These are phyloP conservation scores for Rotaria macrura DNA, from an alignment of 2,888 invertebrate species.

Conservation along the genomic window DNA sequence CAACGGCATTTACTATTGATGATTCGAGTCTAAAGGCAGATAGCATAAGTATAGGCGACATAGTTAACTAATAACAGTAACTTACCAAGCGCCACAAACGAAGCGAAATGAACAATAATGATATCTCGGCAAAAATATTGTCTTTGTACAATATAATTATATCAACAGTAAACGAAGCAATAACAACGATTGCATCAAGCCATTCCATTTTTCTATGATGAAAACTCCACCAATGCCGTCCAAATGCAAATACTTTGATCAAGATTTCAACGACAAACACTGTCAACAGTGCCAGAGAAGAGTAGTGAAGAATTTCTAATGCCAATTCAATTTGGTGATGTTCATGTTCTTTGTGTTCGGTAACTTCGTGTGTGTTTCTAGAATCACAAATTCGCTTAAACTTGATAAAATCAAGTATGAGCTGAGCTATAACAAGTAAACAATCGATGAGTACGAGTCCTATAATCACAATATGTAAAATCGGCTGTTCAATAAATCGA, in stretches of 20 bases:
- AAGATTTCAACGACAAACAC: background rate
- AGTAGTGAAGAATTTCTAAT: background rate
- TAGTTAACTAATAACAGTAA: background rate
- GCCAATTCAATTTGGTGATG: background rate
- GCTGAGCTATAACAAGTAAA: background rate
- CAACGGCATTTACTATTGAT: background rate
- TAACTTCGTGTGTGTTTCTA: background rate
- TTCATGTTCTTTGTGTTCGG: background rate
- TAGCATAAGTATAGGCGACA: background rate
- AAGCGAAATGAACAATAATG: background rate
- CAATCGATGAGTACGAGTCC: background rate
- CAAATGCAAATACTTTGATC: background rate
- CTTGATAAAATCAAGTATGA: background rate
- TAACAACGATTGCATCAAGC: background rate
- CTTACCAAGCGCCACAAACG: background rate
- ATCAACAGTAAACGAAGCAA: background rate
- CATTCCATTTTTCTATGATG: background rate
- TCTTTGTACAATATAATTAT: background rate
- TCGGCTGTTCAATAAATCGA: background rate
- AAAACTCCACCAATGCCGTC: background rate
- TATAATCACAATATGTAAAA: background rate
- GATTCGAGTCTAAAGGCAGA: background rate
- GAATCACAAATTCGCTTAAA: background rate
- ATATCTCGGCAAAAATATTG: background rate
- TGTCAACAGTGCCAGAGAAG: background rate